Base-by-base conservation (phyloP, 2,113 vertebrate genomes). In the Chiloscyllium plagiosum region DNA sequence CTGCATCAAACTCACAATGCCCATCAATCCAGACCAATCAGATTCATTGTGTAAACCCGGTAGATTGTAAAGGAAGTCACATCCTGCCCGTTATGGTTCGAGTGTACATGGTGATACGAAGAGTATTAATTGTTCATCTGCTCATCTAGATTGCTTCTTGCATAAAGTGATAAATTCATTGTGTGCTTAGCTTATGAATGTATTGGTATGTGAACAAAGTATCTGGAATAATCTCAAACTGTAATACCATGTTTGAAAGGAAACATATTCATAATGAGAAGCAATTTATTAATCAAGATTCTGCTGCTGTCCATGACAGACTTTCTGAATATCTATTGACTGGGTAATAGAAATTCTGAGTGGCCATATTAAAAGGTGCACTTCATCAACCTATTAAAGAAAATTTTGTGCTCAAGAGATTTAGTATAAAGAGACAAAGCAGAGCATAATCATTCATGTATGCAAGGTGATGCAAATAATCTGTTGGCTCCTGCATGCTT, bases 331-430 rank as follows among this genome's bases (percentile, higher is more conserved):
- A 47, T 17, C 68, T 47, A n/a, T 47, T 94, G 93, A 22, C 92
- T 94, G 20, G 24, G 26, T 42, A 19, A 72, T 47, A 22, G 92
- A 68, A 42, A 69, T 69, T 42, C 37, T 50, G 66, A 95, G 93
- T 95, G 65, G 24, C 68, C 26, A 26, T 72, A 13, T 15, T 47
- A 72, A 50, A 72, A 33, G 69, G 94, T 72, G 69, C 42, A 95
- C 69, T 95, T 95, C 42, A 95, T 95, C 94, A 95, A 72, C 42
- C 94, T 72, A 50, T 33, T 95, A 33, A 26, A 72, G 68, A 72
- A 72, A 76, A 95, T 72, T 47, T 33, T 95, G 68, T 29, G 3
- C 94, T 95, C 68, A 50, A 72, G 68, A 72, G 94, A 72, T 95
- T 72, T 95, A 4, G 50, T 52, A 95, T 95, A 72, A 69, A 72